phyloP scores from a whole-genome alignment of 2,113 vertebrate species.

The Neolamprologus caudopunctatus region DNA sequence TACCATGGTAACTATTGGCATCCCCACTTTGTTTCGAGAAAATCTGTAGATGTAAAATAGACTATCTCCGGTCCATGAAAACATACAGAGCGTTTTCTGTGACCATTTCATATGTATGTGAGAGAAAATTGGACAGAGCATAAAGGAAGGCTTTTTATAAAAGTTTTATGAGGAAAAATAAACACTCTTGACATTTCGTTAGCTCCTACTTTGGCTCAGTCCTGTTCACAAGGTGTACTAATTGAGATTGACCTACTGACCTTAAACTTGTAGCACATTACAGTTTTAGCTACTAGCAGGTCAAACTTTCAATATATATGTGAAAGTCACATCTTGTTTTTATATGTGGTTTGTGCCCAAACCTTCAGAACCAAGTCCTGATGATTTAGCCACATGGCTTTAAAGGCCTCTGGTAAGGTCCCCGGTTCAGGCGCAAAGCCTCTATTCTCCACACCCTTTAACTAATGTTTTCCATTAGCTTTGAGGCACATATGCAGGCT shows the following conservation, averaged over 20 bases:
- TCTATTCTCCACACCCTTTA: background rate
- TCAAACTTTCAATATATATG: background rate
- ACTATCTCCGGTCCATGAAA: background rate
- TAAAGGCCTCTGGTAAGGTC: background rate
- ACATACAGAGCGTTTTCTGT: background rate
- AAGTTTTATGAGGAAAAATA: background rate
- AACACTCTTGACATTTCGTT: background rate
- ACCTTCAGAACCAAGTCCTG: background rate
- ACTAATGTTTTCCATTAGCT: conserved; percentile 48
- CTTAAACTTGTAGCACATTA: background rate
- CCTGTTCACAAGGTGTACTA: background rate
- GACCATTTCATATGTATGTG: background rate
- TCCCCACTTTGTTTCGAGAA: background rate
- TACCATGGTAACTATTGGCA: background rate
- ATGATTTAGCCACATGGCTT: background rate
- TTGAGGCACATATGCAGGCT: background rate
- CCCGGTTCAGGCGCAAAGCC: background rate
- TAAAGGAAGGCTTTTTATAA: background rate
- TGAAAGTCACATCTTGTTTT: background rate
- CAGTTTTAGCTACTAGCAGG: background rate
- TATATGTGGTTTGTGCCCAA: background rate
- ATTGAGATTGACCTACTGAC: background rate
- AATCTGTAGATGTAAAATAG: background rate
- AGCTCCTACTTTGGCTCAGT: background rate
- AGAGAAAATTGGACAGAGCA: background rate